A percentile compares a stretch with the other conserved stretches of the same genome.
These are phyloP conservation scores for Gallirallus australis DNA, from an alignment of 2,797 vertebrate species.

Conservation along the genomic window DNA sequence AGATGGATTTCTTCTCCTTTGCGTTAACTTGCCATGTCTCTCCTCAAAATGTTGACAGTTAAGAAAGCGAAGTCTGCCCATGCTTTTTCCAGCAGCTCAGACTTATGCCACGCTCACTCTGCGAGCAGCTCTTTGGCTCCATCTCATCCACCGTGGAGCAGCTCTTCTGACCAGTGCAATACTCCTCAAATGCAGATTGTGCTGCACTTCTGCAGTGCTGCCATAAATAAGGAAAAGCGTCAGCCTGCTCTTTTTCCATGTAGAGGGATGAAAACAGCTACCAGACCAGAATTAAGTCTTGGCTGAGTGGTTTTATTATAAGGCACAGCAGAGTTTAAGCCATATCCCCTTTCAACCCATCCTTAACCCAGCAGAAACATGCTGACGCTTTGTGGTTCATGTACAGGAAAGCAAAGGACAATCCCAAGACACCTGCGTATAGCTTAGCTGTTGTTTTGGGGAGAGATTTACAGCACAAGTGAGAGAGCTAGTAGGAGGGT, in stretches of 20 bases:
- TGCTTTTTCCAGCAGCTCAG: background rate
- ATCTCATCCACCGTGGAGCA: fast-evolving
- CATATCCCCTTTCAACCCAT: background rate
- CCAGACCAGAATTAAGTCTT: background rate
- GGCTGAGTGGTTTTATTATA: background rate
- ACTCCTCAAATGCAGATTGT: background rate
- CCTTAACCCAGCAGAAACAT: background rate
- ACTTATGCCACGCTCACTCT: background rate
- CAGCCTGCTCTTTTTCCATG: background rate
- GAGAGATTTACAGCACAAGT: background rate
- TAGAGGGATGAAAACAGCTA: background rate
- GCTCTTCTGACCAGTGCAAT: background rate
- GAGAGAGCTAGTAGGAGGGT: background rate
- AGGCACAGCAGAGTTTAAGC: background rate
- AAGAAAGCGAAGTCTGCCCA: background rate
- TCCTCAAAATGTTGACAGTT: background rate
- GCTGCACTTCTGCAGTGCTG: background rate
- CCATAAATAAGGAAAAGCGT: background rate
- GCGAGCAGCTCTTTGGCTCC: background rate
- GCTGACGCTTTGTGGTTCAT: background rate
- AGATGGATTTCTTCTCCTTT: background rate
- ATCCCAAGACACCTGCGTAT: background rate
- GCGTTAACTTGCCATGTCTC: background rate
- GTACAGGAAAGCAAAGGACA: background rate
- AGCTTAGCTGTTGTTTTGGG: background rate